These are phyloP conservation scores for Watsonalla cultraria DNA, from an alignment of 2,888 invertebrate species.

Conservation along the genomic window DNA sequence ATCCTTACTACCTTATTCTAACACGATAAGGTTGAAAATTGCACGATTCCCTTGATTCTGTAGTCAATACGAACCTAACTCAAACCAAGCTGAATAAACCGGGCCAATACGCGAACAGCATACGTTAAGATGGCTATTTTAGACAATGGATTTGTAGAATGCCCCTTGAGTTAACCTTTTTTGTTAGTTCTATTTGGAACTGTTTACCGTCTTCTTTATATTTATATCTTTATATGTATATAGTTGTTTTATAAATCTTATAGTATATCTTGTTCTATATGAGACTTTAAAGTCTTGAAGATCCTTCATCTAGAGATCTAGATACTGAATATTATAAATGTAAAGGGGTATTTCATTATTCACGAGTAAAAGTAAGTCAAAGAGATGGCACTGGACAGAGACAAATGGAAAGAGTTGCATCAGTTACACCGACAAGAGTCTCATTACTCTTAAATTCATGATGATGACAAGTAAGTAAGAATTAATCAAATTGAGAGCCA, in stretches of 20 bases:
- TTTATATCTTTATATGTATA: conserved; percentile 19
- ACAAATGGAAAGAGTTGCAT: too few relatives aligned
- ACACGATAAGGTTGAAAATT: conserved; percentile 25
- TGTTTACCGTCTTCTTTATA: conserved; percentile 30
- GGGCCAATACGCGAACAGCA: conserved; percentile 44
- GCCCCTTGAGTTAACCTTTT: conserved; percentile 29
- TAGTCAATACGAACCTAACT: conserved; percentile 23
- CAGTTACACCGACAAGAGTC: too few relatives aligned
- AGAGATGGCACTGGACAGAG: too few relatives aligned
- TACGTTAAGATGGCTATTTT: conserved; percentile 45
- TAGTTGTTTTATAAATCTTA: neutral
- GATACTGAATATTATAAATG: too few relatives aligned
- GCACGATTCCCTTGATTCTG: conserved; percentile 17
- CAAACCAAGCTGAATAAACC: conserved; percentile 45
- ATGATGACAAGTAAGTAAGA: too few relatives aligned
- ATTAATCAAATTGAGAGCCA: too few relatives aligned
- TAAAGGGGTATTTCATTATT: too few relatives aligned
- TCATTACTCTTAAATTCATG: too few relatives aligned
- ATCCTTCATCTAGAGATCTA: too few relatives aligned
- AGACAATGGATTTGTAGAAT: conserved; percentile 35
- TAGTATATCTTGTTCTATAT: too few relatives aligned
- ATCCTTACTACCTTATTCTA: conserved; percentile 16
- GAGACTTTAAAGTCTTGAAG: too few relatives aligned
- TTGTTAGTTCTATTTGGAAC: conserved; percentile 17
- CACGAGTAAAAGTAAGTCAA: too few relatives aligned